Base-by-base conservation (phyloP, 2,113 vertebrate species). In the Bagarius yarrelli region DNA sequence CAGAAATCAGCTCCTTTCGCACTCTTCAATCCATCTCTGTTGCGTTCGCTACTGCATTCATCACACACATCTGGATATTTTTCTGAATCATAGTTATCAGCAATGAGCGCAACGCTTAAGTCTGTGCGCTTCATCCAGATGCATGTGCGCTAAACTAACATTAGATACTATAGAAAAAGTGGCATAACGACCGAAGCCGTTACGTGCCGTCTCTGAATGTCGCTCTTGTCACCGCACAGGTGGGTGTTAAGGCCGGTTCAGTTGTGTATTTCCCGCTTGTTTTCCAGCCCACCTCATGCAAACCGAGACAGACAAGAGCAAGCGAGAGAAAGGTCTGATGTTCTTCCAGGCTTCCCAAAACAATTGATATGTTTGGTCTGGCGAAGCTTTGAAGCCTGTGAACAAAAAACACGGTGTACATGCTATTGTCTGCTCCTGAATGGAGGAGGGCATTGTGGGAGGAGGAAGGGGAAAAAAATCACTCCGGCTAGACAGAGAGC, bases 1-100 rank as follows among this genome's bases (percentile, higher is more conserved):
- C 89, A 90, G 91, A 92, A 92, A 93, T 93, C 93, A 93, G 91
- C 92, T 91, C 89, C 89, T 91, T 90, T 89, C 81, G 86, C 81
- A 81, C 86, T 77, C 88, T 86, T 84, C 89, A 88, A 93, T 94
- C 90, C 87, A 93, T 92, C 91, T 92, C 87, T 67, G 44, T 75
- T 80, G 86, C 81, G 85, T 88, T 87, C 88, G 85, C 84, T 88
- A 88, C 86, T 86, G 87, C 89, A 92, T 92, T 89, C 88, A 89
- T 92, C 91, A 90, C 83, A 83, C 86, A 56, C 69, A 47, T 87
- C 90, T 80, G 86, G 89, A 90, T 89, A 91, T 91, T 93, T 93
- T 88, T 90, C 93, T 92, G 91, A 92, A 92, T 93, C 91, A 91
- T 90, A 90, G 88, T 92, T 90, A 92, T 88, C 88, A 82, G 85